Base-by-base conservation (phyloP, 2,888 invertebrate genomes). In the Balanococcus diminutus region DNA sequence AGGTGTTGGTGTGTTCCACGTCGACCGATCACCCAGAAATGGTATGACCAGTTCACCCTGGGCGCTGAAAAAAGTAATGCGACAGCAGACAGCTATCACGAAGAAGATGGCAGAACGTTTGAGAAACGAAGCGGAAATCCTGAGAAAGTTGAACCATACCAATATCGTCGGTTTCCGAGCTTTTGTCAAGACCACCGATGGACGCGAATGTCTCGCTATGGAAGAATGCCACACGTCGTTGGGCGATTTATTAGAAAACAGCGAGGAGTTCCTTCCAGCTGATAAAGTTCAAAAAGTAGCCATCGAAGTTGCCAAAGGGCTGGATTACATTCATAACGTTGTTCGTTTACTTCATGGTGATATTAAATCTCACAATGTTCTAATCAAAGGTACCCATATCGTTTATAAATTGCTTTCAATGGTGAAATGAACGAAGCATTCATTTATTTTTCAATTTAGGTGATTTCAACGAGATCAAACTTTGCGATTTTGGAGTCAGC, bases 401-500 rank as follows among this genome's bases (percentile, higher is more conserved):
- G 4, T n/a, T 19, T 1, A 81, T 39, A 6, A 28, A 46, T 25
- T 82, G 25, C 9, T 0, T 0, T 3, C 9, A 1, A 25, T n/a
- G n/a, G n/a, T n/a, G n/a, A n/a, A n/a, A n/a, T n/a, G n/a, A n/a
- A n/a, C n/a, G n/a, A n/a, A n/a, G n/a, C n/a, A n/a, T n/a, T n/a
- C n/a, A n/a, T n/a, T n/a, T n/a, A n/a, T n/a, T n/a, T n/a, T n/a
- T n/a, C n/a, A 72, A 67, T 83, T 36, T 88, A 88, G 94, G 93
- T 14, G 92, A 95, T 89, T 95, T 95, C 89, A 92, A 92, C 36
- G 91, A 92, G 1, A 94, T 95, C 88, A 96, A 96, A 89, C 90
- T 96, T 22, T 96, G 96, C 88, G 96, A 96, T 90, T 96, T 96
- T 89, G 96, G 96, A 2, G 95, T 95, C n/a, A 93, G 94, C 31